Evolutionary conservation across 1,140 invertebrate species (phyloP), one percentile per base, ranked within the genome.

Genomic region (Potamilus streckersoni): DNA sequence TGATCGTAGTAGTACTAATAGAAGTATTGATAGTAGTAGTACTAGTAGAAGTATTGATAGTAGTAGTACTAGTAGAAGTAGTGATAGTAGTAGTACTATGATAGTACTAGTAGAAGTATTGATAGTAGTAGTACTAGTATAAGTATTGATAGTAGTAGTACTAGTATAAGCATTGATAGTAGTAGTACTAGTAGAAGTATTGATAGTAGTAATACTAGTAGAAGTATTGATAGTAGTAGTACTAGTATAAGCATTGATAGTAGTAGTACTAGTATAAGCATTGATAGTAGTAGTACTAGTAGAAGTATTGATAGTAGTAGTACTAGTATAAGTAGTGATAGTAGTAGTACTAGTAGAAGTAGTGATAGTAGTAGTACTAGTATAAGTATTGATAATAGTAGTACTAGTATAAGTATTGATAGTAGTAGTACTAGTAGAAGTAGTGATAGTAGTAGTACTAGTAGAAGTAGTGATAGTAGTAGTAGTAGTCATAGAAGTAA

Each of bases 181-280:
- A 63, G 12, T 63, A 63, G 61, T 63, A 63, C 5, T 12, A 8
- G 61, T 63, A 63, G 61, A 11, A 63, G 61, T 63, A 14, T 5
- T 63, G 14, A 13, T 12, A 63, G 61, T 63, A 63, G 61, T 63
- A 63, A 13, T 63, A 63, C 5, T 63, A 63, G 61, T 63, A 63
- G 12, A 11, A 63, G 12, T 63, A 63, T 5, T 8, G 0, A 13
- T 13, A 63, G 61, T 63, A 11, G 61, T 63, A 63, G 61, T 63
- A 11, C 6, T 61, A 61, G 1, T 61, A 61, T 1, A 2, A 61
- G 60, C 3, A 61, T 1, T 61, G 3, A 1, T 61, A 3, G 1
- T 61, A 61, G 60, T 61, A 61, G 60, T 61, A 61, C 1, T 61
- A 3, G 60, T 61, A 61, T 1, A 19, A 17, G 20, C 3, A 19